phyloP scores from a whole-genome alignment of 2,113 vertebrate genomes.

The Lota lota region DNA sequence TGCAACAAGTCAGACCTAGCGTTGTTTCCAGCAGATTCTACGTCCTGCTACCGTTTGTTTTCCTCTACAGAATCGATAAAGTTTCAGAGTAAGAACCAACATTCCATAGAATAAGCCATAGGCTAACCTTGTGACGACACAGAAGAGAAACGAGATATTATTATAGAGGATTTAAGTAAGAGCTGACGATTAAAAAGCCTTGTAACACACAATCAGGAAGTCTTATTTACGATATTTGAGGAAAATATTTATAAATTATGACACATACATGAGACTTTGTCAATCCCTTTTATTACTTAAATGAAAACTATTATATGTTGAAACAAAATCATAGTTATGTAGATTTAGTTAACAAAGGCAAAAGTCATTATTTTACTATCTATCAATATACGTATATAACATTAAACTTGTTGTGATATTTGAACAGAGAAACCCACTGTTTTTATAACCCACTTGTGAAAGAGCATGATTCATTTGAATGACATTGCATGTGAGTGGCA shows the following conservation, averaged over 20 bases:
- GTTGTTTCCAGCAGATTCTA: conserved; percentile 30
- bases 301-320: too few species aligned
- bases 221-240: too few species aligned
- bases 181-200: neutral
- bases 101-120: conserved; percentile 67
- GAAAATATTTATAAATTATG: neutral
- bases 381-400: too few species aligned
- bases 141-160: neutral
- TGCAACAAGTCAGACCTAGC: conserved; percentile 29
- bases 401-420: too few species aligned
- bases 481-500: conserved; percentile 58
- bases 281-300: conserved; percentile 1
- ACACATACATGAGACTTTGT: conserved; percentile 2
- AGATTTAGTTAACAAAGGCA: neutral
- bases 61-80: conserved; percentile 28
- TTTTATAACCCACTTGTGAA: conserved; percentile 43
- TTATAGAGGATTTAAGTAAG: neutral
- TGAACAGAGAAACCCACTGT: conserved; percentile 30
- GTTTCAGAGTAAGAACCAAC: conserved; percentile 44
- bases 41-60: neutral
- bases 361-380: too few species aligned
- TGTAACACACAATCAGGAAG: neutral
- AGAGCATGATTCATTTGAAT: conserved; percentile 56
- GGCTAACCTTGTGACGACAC: conserved; percentile 17
- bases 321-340: neutral